phyloP scores from a whole-genome alignment of 2,888 invertebrate species.

The Pseudoips prasinana region DNA sequence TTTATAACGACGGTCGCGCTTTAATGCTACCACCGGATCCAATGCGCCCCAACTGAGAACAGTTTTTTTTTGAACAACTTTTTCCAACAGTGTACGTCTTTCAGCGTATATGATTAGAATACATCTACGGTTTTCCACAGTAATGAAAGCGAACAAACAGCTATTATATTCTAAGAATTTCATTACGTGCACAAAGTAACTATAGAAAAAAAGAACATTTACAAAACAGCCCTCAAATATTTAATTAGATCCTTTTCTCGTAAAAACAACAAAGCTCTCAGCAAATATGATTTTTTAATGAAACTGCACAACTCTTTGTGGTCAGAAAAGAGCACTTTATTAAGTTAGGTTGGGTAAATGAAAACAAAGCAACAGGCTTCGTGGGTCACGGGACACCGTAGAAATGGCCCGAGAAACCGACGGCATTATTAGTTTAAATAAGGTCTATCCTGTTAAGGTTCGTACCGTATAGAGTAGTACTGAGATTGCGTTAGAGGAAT shows the following conservation, averaged over 20 bases:
- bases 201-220: neutral
- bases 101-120: too few relatives aligned
- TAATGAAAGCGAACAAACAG: too few relatives aligned
- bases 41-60: too few relatives aligned
- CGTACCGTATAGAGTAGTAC: neutral
- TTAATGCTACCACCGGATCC: too few relatives aligned
- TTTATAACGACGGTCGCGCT: too few relatives aligned
- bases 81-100: too few relatives aligned
- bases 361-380: conserved; percentile 66
- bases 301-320: conserved; percentile 69
- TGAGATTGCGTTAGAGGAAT: neutral
- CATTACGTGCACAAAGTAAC: too few relatives aligned
- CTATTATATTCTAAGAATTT: too few relatives aligned
- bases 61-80: too few relatives aligned
- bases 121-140: too few relatives aligned
- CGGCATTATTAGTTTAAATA: conserved; percentile 33
- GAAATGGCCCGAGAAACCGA: conserved; percentile 8
- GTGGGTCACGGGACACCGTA: conserved; percentile 21
- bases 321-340: conserved; percentile 59
- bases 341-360: conserved; percentile 67
- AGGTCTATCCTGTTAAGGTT: conserved; percentile 10
- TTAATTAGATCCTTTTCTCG: conserved; percentile 21
- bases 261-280: conserved; percentile 47
- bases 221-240: conserved; percentile 3
- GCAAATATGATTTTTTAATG: conserved; percentile 70